phyloP scores from a whole-genome alignment of 2,113 vertebrate species.

The Dromiciops gliroides region DNA sequence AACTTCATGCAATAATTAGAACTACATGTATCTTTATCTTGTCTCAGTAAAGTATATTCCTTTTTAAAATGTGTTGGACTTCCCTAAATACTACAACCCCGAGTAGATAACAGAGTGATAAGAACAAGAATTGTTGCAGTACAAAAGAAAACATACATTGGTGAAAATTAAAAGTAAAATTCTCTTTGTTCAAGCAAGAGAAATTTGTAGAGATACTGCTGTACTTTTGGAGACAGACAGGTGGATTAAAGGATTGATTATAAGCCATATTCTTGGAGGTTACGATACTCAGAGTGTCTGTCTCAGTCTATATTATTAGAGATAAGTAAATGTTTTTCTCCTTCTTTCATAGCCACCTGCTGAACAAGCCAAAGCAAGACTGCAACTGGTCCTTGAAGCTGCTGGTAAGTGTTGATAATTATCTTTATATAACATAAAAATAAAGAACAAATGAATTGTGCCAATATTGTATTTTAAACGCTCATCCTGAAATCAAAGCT shows the following conservation, averaged over 20 bases:
- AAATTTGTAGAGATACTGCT: constrained; percentile 25
- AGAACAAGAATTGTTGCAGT: constrained; percentile 19
- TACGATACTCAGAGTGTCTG: constrained; percentile 20
- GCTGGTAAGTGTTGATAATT: constrained; percentile 90
- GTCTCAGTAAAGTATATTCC: not conserved
- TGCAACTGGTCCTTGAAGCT: constrained; percentile 95
- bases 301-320: constrained; percentile 34
- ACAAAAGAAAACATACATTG: not conserved
- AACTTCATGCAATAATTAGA: not conserved
- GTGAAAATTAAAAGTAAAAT: constrained; percentile 17
- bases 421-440: constrained; percentile 45
- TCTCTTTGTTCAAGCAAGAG: not conserved
- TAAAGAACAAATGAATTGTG: not conserved
- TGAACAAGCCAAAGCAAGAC: constrained; percentile 95
- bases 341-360: constrained; percentile 90
- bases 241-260: constrained; percentile 7
- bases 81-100: not conserved
- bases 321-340: constrained; percentile 47
- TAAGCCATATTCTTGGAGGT: constrained; percentile 14
- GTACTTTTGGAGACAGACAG: constrained; percentile 27
- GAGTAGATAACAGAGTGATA: not conserved
- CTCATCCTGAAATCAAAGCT: not conserved
- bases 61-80: not conserved
- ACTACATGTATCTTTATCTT: not conserved
- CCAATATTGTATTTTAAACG: not conserved